Evolutionary conservation across 2,113 vertebrate species (phyloP).

Genomic region (Sphyrna mokarran): DNA sequence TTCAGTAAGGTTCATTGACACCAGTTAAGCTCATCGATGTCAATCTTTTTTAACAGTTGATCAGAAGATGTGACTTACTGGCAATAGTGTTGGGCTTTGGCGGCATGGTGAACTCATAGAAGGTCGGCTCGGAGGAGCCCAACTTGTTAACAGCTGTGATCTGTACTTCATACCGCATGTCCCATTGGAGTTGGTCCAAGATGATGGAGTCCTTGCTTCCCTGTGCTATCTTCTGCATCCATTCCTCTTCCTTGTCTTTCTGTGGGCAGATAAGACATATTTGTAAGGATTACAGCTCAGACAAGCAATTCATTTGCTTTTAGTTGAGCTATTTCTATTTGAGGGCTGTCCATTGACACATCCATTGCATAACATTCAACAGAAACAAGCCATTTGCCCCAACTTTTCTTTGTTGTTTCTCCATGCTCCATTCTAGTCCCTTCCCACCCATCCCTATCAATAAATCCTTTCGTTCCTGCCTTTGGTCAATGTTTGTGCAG

Average conservation of each 20-base stretch:
- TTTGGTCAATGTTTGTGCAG: neutral
- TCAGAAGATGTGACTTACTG: constrained; percentile 60
- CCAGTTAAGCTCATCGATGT: neutral
- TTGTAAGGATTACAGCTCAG: neutral
- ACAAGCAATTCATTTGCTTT: neutral
- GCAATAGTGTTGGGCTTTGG: constrained; percentile 91
- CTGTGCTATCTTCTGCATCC: constrained; percentile 89
- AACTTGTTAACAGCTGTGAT: constrained; percentile 91
- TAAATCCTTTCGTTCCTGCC: neutral
- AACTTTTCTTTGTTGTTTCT: neutral
- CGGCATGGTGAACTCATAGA: constrained; percentile 94
- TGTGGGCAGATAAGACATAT: constrained; percentile 42
- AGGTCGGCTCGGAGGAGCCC: constrained; percentile 88
- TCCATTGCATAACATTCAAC: neutral
- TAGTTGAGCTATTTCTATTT: neutral
- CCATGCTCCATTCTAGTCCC: too few species aligned
- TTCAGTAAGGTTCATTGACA: neutral
- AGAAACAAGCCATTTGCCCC: neutral
- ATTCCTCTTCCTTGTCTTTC: constrained; percentile 95
- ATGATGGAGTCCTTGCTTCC: constrained; percentile 86
- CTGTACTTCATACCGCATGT: constrained; percentile 89
- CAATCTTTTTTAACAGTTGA: neutral
- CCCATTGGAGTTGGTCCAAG: constrained; percentile 91
- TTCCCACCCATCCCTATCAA: neutral
- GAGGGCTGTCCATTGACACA: neutral